Base-by-base conservation (phyloP, 1,140 invertebrate genomes). In the Heterodera carotae region DNA sequence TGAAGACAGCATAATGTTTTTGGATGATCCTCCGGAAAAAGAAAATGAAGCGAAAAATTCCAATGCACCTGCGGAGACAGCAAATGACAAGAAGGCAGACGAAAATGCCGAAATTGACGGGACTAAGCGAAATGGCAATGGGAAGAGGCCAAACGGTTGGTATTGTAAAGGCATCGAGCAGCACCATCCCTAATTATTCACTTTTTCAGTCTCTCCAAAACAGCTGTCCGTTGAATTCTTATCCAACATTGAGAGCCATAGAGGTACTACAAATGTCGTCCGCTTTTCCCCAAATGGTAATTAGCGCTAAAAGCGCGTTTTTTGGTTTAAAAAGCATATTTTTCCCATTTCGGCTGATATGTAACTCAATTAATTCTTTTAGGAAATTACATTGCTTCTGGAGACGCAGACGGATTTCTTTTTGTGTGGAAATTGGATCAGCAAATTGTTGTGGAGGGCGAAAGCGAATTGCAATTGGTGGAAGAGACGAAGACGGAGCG, bases 311-410 rank as follows among this genome's bases (percentile, higher is more conserved):
- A 29, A n/a, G n/a, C 6, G 12, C 27, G 29, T 15, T 81, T n/a
- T 27, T n/a, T n/a, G n/a, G n/a, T n/a, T n/a, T n/a, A n/a, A n/a
- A 8, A n/a, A 39, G n/a, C 22, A 27, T 15, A 27, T 78, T 18
- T 66, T 53, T 27, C 70, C n/a, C n/a, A n/a, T n/a, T n/a, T n/a
- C n/a, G n/a, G n/a, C n/a, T n/a, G n/a, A n/a, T n/a, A n/a, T n/a
- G n/a, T n/a, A n/a, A n/a, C n/a, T n/a, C n/a, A n/a, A n/a, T n/a
- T n/a, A n/a, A n/a, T 75, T 29, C 39, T 79, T 82, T 73, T 69
- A 83, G 82, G 82, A 25, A 31, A 75, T 53, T 72, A 84, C n/a
- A 72, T 83, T 29, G 82, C 82, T 22, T 82, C 82, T 22, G 83
- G 79, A 22, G 82, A 83, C 70, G 71, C 64, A 22, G 66, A 79